phyloP scores from a whole-genome alignment of 2,113 vertebrate species.

The Megalops atlanticus region DNA sequence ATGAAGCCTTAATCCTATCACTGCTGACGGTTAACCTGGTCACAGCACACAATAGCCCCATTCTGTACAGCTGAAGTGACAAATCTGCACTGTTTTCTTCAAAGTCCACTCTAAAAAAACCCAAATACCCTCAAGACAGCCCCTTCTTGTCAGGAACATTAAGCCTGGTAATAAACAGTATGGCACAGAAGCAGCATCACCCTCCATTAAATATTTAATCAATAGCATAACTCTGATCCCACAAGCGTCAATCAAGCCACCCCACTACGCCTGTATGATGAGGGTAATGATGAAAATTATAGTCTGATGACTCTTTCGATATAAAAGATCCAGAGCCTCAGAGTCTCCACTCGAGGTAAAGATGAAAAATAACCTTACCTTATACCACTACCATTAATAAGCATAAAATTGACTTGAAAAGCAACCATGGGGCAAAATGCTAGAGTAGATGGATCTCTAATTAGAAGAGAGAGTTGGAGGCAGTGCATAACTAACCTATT shows the following conservation, averaged over 20 bases:
- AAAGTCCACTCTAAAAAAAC: not conserved
- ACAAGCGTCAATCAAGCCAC: not conserved
- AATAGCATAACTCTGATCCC: not conserved
- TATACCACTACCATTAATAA: slow-evolving; percentile 30
- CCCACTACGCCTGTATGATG: not conserved
- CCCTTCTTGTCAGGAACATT: not conserved
- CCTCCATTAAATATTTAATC: not conserved
- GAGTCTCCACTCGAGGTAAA: not conserved
- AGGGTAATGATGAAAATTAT: not conserved
- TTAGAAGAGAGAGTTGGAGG: slow-evolving; percentile 34
- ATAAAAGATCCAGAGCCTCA: slow-evolving; percentile 6
- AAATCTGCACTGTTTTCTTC: not conserved
- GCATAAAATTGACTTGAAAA: slow-evolving; percentile 31
- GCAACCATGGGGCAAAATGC: slow-evolving; percentile 25
- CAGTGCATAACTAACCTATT: slow-evolving; percentile 25
- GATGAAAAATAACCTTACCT: not conserved
- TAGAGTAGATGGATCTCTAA: slow-evolving; percentile 31
- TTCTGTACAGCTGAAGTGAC: not conserved
- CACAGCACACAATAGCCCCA: too few species aligned
- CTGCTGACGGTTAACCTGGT: too few species aligned
- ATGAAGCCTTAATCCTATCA: too few species aligned
- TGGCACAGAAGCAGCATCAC: not conserved
- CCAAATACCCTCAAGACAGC: not conserved
- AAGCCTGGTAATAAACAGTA: not conserved
- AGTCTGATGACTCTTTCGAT: not conserved